These are phyloP conservation scores for Drosophila aff. DNA, from an alignment of 1,140 invertebrate species.

Conservation along the genomic window DNA sequence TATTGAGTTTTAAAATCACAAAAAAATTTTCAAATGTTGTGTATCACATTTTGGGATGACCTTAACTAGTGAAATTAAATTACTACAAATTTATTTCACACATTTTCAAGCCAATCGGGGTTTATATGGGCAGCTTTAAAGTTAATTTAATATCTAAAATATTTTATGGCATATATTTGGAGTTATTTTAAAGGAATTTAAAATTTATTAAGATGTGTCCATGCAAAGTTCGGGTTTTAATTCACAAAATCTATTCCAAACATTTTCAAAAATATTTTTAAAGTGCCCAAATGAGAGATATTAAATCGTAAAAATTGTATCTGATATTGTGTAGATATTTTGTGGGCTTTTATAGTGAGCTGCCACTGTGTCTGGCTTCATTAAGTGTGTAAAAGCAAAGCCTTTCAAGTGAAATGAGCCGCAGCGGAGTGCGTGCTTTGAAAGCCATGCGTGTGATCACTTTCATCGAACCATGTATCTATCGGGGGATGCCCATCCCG, in stretches of 20 bases:
- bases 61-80: too few relatives aligned
- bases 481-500: conserved; percentile 20
- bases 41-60: too few relatives aligned
- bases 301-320: not conserved
- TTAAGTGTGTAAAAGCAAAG: conserved; percentile 8
- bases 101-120: too few relatives aligned
- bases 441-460: conserved; percentile 12
- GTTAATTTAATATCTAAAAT: too few relatives aligned
- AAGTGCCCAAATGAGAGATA: not conserved
- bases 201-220: too few relatives aligned
- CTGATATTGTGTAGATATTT: not conserved
- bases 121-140: too few relatives aligned
- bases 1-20: too few relatives aligned
- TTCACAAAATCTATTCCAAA: not conserved
- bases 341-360: not conserved
- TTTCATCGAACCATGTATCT: conserved; percentile 26
- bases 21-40: too few relatives aligned
- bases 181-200: not conserved
- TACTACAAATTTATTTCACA: too few relatives aligned
- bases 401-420: conserved; percentile 22
- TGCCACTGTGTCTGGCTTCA: not conserved
- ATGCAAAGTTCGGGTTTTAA: not conserved
- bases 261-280: not conserved
- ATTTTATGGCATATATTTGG: not conserved
- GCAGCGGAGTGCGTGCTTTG: conserved; percentile 11